These are phyloP conservation scores for Schizotus pectinicornis DNA, from an alignment of 2,888 invertebrate genomes.

Conservation along the genomic window DNA sequence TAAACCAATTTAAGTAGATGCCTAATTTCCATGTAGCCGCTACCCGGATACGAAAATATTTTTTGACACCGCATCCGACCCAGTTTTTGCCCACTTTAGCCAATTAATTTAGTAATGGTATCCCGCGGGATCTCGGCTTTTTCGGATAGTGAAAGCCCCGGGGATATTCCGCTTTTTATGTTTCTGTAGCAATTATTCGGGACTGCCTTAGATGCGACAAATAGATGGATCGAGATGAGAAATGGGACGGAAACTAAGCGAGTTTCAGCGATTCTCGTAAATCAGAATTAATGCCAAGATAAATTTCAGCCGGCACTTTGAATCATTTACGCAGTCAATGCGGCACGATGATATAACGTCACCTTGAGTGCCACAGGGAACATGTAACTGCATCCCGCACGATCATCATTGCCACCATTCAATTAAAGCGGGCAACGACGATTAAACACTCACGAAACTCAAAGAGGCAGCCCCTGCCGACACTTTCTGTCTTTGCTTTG, in stretches of 20 bases:
- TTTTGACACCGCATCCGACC: constrained; percentile 6
- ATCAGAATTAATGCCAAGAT: constrained; percentile 56
- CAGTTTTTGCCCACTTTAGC: constrained; percentile 15
- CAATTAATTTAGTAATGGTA: constrained; percentile 28
- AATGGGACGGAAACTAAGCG: constrained; percentile 51
- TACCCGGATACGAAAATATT: constrained; percentile 3
- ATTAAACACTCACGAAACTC: too few species aligned
- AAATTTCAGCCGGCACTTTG: constrained; percentile 49
- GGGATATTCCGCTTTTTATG: constrained; percentile 28
- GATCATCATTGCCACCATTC: not conserved
- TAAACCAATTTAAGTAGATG: constrained; percentile 16
- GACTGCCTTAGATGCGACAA: constrained; percentile 46
- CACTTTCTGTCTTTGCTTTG: too few species aligned
- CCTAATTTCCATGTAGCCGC: not conserved
- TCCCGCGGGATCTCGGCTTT: constrained; percentile 20
- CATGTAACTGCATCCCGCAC: not conserved
- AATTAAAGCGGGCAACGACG: too few species aligned
- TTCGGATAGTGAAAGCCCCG: constrained; percentile 4
- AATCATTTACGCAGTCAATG: constrained; percentile 44
- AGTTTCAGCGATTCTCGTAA: constrained; percentile 52
- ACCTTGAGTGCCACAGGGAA: constrained; percentile 26
- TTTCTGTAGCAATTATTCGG: constrained; percentile 35
- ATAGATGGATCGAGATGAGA: constrained; percentile 53
- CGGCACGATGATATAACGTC: constrained; percentile 30
- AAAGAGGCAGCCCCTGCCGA: too few species aligned